A percentile compares a stretch with the other conserved stretches of the same genome.
phyloP scores from a whole-genome alignment of 2,113 vertebrate genomes.

The Nyctibius bracteatus region DNA sequence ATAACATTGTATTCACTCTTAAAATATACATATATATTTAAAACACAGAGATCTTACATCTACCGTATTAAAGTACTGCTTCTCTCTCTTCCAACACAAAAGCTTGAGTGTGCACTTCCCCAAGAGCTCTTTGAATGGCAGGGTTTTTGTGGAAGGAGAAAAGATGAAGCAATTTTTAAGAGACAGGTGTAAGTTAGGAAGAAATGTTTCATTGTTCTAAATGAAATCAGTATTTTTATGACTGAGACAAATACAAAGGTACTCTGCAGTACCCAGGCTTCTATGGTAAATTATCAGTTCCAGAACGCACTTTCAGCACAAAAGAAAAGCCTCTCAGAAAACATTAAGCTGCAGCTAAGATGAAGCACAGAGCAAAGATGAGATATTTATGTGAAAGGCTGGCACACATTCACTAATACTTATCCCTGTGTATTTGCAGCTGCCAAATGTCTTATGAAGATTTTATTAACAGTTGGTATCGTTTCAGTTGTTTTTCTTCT shows the following conservation, averaged over 20 bases:
- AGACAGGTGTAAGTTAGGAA: background rate
- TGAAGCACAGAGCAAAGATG: background rate
- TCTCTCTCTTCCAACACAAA: background rate
- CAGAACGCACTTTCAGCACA: background rate
- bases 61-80: background rate
- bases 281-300: background rate
- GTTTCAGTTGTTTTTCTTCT: background rate
- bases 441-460: background rate
- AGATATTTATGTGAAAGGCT: background rate
- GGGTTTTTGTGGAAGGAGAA: background rate
- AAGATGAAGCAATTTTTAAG: background rate
- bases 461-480: background rate
- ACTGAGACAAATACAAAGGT: background rate
- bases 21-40: background rate
- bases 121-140: background rate
- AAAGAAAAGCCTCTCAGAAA: background rate
- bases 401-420: background rate
- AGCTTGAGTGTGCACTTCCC: background rate
- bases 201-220: background rate
- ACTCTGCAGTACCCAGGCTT: background rate
- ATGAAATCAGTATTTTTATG: background rate
- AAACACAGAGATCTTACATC: background rate
- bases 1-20: background rate
- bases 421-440: background rate
- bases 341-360: background rate